Base-by-base conservation (phyloP, 2,888 invertebrate species). In the Melieria picta region DNA sequence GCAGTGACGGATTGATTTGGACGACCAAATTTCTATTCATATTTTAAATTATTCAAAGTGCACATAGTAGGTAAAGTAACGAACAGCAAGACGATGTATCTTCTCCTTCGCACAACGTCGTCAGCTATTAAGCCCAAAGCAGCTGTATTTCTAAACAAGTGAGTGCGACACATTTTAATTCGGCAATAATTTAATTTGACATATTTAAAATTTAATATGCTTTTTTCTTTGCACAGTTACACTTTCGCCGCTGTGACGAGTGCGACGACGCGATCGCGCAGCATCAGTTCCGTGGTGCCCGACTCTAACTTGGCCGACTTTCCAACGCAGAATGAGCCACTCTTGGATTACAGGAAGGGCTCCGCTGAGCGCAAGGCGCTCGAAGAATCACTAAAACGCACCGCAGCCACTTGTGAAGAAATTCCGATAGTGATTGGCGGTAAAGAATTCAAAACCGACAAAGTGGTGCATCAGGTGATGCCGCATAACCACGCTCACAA, bases 361-460 rank as follows among this genome's bases (percentile, higher is more conserved):
- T 96, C 96, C 75, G 86, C 89, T 69, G 98, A 99, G 87, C 90
- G 97, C 71, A 86, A 88, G 65, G 92, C 91, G 61, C 87, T 99
- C 48, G 90, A 92, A 77, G 88, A 89, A 65, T 93, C 93, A 61
- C 87, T 99, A 57, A 88, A 91, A 74, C 88, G 91, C 73, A 90
- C 92, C 76, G 88, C 91, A 10, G 86, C 88, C 43, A 88, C 89
- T 71, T 91, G 92, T 72, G 93, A 93, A 82, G 98, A 99, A 77
- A 91, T 99, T 73, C 99, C 99, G 7, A 93, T 99, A 83, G 91
- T 98, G n/a, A 96, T 99, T 84, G 99, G 98, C n/a, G 93, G 93
- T 78, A 91, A 98, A 86, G 93, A 93, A 83, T 91, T 93, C 79
- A 90, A 90, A 79, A 94, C 94, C 0, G 90, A 93, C 73, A 89